Conservation (phyloP, 2,113 vertebrate genomes). For the Salvelinus sp. region DNA sequence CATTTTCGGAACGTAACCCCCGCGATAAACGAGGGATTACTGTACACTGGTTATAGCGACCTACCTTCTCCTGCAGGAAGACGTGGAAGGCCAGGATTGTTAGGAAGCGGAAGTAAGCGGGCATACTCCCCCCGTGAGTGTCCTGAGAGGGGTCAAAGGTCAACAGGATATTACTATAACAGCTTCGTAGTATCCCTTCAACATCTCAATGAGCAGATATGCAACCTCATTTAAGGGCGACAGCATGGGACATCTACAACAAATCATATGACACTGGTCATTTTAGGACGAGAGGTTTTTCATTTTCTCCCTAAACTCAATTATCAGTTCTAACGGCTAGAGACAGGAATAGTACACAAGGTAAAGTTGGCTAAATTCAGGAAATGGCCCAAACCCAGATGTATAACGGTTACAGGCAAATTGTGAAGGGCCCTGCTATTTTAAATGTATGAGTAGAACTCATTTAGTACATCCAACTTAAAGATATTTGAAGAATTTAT, state of each 20-base stretch:
- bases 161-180: neutral
- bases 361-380: neutral
- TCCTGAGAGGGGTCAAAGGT: slow-evolving; percentile 64
- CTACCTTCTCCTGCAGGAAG: slow-evolving; percentile 93
- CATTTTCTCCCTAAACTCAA: neutral
- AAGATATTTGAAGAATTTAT: too few species aligned
- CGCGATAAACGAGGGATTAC: too few species aligned
- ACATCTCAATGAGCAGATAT: too few species aligned
- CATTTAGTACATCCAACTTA: too few species aligned
- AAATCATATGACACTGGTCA: slow-evolving; percentile 17
- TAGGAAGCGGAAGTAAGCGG: slow-evolving; percentile 93
- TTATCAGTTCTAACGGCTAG: neutral
- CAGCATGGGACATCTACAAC: neutral
- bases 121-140: slow-evolving; percentile 74
- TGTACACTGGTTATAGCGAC: neutral
- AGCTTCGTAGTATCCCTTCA: neutral
- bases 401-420: too few species aligned
- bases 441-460: too few species aligned
- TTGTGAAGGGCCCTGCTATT: too few species aligned
- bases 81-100: slow-evolving; percentile 95
- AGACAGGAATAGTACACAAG: neutral
- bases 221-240: too few species aligned
- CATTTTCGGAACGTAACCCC: too few species aligned
- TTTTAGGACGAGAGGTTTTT: neutral
- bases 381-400: neutral